Conservation (phyloP, 2,888 invertebrate species). For the Drosophila kuntzei region DNA sequence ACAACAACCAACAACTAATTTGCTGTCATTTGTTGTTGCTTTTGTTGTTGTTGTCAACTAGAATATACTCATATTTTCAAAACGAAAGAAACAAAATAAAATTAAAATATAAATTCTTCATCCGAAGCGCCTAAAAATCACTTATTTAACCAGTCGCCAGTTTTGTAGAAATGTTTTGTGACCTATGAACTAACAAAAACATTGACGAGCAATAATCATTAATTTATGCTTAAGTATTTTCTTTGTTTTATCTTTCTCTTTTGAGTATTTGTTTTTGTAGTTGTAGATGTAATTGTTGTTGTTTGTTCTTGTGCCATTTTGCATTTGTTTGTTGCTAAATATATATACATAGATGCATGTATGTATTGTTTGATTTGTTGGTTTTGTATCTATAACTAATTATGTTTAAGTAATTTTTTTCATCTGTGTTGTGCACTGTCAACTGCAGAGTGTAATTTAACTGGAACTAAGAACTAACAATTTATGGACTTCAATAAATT, state of each 20-base stretch:
- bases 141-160: slow-evolving; percentile 66
- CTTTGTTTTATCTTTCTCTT: slow-evolving; percentile 30
- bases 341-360: slow-evolving; percentile 47
- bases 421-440: slow-evolving; percentile 53
- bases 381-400: slow-evolving; percentile 56
- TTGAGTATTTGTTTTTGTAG: slow-evolving; percentile 47
- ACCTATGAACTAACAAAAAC: slow-evolving; percentile 71
- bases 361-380: slow-evolving; percentile 37
- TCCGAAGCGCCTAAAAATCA: slow-evolving; percentile 73
- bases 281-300: slow-evolving; percentile 48
- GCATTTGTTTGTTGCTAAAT: slow-evolving; percentile 58
- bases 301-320: slow-evolving; percentile 64
- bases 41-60: slow-evolving; percentile 76
- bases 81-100: slow-evolving; percentile 34
- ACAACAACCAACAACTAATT: slow-evolving; percentile 49
- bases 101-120: slow-evolving; percentile 32
- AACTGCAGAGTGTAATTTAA: slow-evolving; percentile 53
- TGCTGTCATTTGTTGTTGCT: slow-evolving; percentile 31
- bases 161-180: slow-evolving; percentile 64
- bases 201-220: slow-evolving; percentile 69
- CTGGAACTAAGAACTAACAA: slow-evolving; percentile 53
- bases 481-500: slow-evolving; percentile 64
- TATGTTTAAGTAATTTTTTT: slow-evolving; percentile 37
- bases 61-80: slow-evolving; percentile 79
- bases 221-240: slow-evolving; percentile 30